Evolutionary conservation across 2,797 vertebrate species (phyloP), one percentile per base, ranked within the genome.

Genomic region (Bryconaethiops microstoma): DNA sequence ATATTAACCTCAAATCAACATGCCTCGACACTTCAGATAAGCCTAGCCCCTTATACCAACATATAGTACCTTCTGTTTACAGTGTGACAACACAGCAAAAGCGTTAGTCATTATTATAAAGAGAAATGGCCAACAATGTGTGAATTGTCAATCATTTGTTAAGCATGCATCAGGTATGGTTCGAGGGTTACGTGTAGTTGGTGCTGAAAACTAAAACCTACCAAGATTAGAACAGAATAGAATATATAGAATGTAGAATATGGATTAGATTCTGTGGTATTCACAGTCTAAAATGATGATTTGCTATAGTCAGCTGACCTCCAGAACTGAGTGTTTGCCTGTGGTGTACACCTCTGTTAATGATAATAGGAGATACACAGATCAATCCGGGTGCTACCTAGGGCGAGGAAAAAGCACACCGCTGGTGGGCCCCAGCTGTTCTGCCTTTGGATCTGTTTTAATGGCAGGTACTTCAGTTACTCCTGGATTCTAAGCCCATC

Each of bases 351-450:
- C 14, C 69, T 71, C 23, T 54, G 25, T 69, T 2, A 50, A 14
- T 50, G 54, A 65, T 68, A 68, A 80, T 59, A 50, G 72, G 54
- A 68, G 23, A 68, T 19, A 48, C 59, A 64, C 80, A 35, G 64
- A 83, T 65, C 77, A 76, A 79, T 76, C 48, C 16, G 50, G 50
- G 7, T 21, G 19, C 40, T 9, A 59, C 50, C 60, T 52, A 70
- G 54, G 54, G 45, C 54, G 60, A 67, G 52, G 23, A 57, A 59
- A 70, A 78, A 42, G 17, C 45, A 42, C 70, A 67, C 25, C 39
- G 52, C 50, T 60, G 74, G 57, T 71, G 64, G 39, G 55, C 73
- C 81, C 42, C 80, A 74, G 82, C 80, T 85, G 75, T 40, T 23
- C 39, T 64, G 77, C 57, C 55, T 67, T 77, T 81, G 64, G 65